phyloP scores from a whole-genome alignment of 1,140 invertebrate genomes.

The Drosophila obscura region DNA sequence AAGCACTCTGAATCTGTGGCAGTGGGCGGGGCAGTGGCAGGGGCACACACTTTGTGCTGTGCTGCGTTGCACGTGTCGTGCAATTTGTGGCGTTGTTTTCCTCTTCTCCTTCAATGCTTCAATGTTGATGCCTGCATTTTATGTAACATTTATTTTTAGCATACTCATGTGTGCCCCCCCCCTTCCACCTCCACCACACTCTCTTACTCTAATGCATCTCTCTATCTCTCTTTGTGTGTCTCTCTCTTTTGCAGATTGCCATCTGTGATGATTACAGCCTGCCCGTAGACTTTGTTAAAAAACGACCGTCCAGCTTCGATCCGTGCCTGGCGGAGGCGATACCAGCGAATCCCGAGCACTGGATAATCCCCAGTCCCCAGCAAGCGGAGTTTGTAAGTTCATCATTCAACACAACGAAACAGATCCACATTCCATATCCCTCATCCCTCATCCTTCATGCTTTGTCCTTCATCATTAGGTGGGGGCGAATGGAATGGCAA shows the following conservation, averaged over 20 bases:
- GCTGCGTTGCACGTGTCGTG: slow-evolving; percentile 40
- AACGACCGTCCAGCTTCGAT: slow-evolving; percentile 86
- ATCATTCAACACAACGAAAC: too few species aligned
- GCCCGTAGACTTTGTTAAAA: slow-evolving; percentile 90
- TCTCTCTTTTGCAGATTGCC: slow-evolving; percentile 86
- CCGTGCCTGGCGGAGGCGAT: slow-evolving; percentile 85
- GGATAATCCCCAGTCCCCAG: slow-evolving; percentile 85
- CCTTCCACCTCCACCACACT: background rate
- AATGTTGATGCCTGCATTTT: background rate
- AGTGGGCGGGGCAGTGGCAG: too few species aligned
- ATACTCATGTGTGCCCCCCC: slow-evolving; percentile 15
- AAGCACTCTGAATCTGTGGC: too few species aligned
- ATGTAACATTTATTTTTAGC: slow-evolving; percentile 50
- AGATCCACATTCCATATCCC: too few species aligned
- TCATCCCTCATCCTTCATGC: background rate
- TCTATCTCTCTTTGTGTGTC: slow-evolving; percentile 1
- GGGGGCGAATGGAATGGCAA: slow-evolving; percentile 49
- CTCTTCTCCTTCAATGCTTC: too few species aligned
- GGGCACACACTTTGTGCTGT: too few species aligned
- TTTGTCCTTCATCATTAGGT: slow-evolving; percentile 21
- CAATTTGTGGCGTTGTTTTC: too few species aligned
- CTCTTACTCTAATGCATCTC: background rate
- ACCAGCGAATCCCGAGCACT: slow-evolving; percentile 84
- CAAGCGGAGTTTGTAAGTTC: slow-evolving; percentile 87
- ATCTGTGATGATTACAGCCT: slow-evolving; percentile 92